Conservation (phyloP, 2,888 invertebrate species). For the Trachelus iudaicus region DNA sequence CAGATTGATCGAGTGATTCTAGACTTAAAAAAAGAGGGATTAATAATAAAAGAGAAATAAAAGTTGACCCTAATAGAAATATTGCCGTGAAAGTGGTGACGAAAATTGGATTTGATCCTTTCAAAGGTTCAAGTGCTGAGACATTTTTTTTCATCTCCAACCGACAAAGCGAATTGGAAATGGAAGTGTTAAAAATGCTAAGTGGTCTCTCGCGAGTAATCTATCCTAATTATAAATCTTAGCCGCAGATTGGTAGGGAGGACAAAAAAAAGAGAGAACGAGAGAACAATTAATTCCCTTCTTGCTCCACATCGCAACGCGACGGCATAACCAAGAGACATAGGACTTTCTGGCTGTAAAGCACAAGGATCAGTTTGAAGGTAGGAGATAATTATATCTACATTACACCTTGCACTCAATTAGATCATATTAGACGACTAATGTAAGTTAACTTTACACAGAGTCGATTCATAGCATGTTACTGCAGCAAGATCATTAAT, state of each 20-base stretch:
- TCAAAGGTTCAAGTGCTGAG: background rate
- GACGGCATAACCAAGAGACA: too few species aligned
- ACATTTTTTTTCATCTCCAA: background rate
- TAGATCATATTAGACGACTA: background rate
- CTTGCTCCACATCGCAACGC: background rate
- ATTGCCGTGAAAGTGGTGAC: background rate
- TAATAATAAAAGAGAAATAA: background rate
- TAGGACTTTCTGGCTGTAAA: background rate
- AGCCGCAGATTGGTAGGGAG: background rate
- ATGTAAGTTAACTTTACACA: background rate
- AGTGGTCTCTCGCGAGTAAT: background rate
- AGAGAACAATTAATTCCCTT: background rate
- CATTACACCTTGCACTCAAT: background rate
- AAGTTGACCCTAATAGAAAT: background rate
- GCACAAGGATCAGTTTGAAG: background rate
- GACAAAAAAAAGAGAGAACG: background rate
- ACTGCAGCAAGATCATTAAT: background rate
- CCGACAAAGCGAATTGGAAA: background rate
- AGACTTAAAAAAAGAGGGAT: background rate
- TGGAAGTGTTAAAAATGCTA: background rate
- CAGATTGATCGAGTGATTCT: background rate
- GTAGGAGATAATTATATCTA: background rate
- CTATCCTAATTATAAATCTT: background rate
- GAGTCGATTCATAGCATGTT: background rate
- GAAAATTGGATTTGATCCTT: background rate